A percentile compares a stretch with the other conserved stretches of the same genome.
phyloP scores from a whole-genome alignment of 2,888 invertebrate genomes.

The Frankliniella intonsa region DNA sequence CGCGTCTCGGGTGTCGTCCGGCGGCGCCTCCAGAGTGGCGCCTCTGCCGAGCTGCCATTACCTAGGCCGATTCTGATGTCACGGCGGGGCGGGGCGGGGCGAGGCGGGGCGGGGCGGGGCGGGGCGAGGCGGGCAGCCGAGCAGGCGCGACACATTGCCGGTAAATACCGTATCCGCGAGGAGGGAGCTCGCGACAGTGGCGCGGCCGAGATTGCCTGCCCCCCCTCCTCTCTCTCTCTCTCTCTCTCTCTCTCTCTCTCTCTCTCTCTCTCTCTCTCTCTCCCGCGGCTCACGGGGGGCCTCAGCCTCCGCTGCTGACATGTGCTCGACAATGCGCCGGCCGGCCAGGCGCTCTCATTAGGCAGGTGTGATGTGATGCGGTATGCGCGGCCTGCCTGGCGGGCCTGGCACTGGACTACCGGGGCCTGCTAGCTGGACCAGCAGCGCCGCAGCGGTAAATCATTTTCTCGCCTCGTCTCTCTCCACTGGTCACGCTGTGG shows the following conservation, averaged over 20 bases:
- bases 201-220: no score
- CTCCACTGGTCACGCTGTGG: no score
- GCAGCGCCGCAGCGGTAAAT: no score
- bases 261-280: not conserved
- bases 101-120: not conserved
- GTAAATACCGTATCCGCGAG: no score
- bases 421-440: no score
- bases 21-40: no score
- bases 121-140: not conserved
- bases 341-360: not conserved
- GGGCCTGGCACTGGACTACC: no score
- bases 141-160: not conserved
- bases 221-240: not conserved
- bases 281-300: not conserved
- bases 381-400: no score
- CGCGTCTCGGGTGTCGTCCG: no score
- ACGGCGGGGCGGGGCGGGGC: not conserved
- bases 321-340: conserved; percentile 14
- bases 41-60: not conserved
- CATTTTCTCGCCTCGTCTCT: no score
- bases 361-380: not conserved
- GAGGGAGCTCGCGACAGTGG: no score
- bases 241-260: not conserved
- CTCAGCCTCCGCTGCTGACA: not conserved
- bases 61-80: not conserved